Base-by-base conservation (phyloP, 2,113 vertebrate species). In the Myxocyprinus asiaticus region DNA sequence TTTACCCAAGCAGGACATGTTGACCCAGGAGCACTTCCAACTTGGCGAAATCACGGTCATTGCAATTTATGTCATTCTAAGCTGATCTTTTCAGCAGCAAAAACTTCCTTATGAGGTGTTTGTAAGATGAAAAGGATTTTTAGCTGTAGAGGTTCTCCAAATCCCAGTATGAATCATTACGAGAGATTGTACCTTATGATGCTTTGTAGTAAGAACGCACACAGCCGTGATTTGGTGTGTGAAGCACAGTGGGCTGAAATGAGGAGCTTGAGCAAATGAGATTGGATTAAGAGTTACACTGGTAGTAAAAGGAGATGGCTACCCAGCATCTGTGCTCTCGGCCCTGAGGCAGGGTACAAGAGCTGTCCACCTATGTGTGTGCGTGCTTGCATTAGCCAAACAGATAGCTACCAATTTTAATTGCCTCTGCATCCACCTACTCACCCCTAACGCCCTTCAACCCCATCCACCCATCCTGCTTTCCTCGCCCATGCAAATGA, bases 321-420 rank as follows among this genome's bases (percentile, higher is more conserved):
- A 51, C 72, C 63, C 77, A 62, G 48, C 71, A 56, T 66, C 71
- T 76, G 45, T 58, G 65, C 66, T 76, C 44, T 15, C 45, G 72
- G 44, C 65, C 77, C 82, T 62, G 50, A 51, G 81, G 77, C 64
- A 17, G 71, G 14, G 55, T 67, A 1, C 6, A 17, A 68, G 79
- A 51, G 44, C 50, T 63, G 62, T 62, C 43, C n/a, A 42, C 63
- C 22, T 73, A 79, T 67, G 66, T 68, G 83, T 85, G 79, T 87
- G 83, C 81, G 80, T 87, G 87, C 86, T 84, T 85, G 87, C 89
- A 92, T 92, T 92, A 91, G 88, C 87, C 89, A 91, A 91, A 92
- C 88, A 89, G 90, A 92, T 92, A 92, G 88, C 88, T 87, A 91
- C 86, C 91, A 89, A 92, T 89, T 93, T 92, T 91, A 93, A 93